Conservation (phyloP, 1,140 invertebrate species). For the Philopotamus ludificatus region DNA sequence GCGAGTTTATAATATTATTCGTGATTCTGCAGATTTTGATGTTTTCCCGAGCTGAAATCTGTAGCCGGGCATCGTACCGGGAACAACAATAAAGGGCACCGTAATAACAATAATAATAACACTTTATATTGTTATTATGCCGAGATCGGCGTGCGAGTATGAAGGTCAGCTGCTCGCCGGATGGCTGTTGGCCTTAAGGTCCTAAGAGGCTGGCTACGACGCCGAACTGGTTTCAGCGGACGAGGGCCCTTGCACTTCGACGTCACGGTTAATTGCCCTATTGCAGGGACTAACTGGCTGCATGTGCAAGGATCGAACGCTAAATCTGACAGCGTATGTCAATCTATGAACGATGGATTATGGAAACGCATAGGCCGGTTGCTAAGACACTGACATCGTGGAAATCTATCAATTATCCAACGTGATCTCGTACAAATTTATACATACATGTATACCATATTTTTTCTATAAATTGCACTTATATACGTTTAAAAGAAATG, state of each 20-base stretch:
- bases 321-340: no score
- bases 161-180: constrained; percentile 27
- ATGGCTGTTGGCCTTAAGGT: background rate
- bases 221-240: background rate
- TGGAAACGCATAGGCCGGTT: no score
- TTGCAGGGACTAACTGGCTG: background rate
- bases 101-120: constrained; percentile 35
- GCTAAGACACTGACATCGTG: no score
- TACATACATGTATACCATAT: no score
- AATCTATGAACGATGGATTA: no score
- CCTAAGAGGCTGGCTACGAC: background rate
- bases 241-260: background rate
- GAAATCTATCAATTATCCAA: no score
- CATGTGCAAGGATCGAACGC: background rate
- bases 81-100: constrained; percentile 21
- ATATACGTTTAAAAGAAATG: no score
- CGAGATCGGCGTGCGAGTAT: constrained; percentile 28
- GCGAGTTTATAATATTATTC: no score
- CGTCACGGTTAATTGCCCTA: background rate
- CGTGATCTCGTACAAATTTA: no score
- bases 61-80: constrained; percentile 3
- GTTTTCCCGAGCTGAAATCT: constrained; percentile 2
- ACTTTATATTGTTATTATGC: constrained; percentile 37
- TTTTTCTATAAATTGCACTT: no score
- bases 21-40: background rate